These are phyloP conservation scores for Aphrophora alni DNA, from an alignment of 2,888 invertebrate genomes.

Conservation along the genomic window DNA sequence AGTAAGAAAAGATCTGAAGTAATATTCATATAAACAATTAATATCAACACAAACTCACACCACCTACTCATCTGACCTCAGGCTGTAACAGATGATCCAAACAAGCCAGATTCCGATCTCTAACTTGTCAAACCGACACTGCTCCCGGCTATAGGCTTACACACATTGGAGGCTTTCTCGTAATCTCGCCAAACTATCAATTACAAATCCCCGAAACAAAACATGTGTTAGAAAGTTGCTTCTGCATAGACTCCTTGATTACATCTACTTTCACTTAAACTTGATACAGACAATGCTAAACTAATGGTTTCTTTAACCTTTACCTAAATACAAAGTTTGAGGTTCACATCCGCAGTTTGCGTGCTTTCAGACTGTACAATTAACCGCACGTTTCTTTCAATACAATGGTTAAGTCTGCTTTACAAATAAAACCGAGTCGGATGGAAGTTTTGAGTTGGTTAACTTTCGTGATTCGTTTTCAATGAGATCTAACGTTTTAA, in stretches of 20 bases:
- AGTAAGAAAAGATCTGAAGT: too few relatives aligned
- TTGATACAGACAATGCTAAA: not conserved
- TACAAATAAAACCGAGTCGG: not conserved
- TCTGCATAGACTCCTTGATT: not conserved
- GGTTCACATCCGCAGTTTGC: not conserved
- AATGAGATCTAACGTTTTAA: not conserved
- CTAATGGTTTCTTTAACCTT: conserved; percentile 6
- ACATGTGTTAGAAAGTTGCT: not conserved
- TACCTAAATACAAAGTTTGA: not conserved
- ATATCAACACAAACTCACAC: too few relatives aligned
- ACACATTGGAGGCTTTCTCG: not conserved
- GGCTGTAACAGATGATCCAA: too few relatives aligned
- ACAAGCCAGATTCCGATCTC: not conserved
- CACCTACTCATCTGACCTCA: too few relatives aligned
- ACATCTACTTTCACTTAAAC: not conserved
- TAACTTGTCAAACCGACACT: not conserved
- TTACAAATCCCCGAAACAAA: not conserved
- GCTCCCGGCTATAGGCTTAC: not conserved
- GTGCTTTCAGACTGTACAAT: not conserved
- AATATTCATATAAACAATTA: too few relatives aligned
- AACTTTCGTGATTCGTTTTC: not conserved
- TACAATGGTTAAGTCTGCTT: not conserved
- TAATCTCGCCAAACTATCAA: conserved; percentile 1
- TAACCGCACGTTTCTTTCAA: not conserved
- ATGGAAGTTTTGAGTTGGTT: too few relatives aligned